Percentiles rank a stretch among this genome's conserved stretches.
Conservation (phyloP, 2,113 vertebrate species). For the Phalacrocorax brasilianus region DNA sequence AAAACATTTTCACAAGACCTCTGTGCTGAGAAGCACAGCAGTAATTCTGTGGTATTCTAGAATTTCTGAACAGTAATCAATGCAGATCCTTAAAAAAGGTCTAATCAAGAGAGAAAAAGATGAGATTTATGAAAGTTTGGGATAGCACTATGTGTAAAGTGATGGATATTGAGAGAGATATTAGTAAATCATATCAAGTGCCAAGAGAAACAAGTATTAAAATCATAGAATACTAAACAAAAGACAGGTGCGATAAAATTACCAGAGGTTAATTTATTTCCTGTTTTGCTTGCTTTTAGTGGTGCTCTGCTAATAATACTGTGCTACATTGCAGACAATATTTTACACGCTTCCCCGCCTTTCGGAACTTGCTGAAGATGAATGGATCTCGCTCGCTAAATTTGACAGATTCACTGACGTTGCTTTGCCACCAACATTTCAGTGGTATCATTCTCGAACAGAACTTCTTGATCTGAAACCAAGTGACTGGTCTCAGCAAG, state of each 20-base stretch:
- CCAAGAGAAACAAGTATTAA: not conserved
- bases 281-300: not conserved
- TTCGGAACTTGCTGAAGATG: conserved; percentile 88
- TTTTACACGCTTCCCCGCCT: conserved; percentile 88
- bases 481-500: conserved; percentile 91
- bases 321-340: conserved; percentile 80
- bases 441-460: conserved; percentile 65
- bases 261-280: not conserved
- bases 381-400: conserved; percentile 87
- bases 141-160: not conserved
- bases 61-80: not conserved
- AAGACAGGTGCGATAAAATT: not conserved
- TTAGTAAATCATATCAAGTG: not conserved
- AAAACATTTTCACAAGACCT: not conserved
- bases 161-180: not conserved
- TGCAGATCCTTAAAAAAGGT: not conserved
- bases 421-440: conserved; percentile 58
- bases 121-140: not conserved
- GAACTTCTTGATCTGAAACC: conserved; percentile 76
- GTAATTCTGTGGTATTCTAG: not conserved
- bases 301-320: not conserved
- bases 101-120: not conserved
- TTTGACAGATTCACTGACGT: conserved; percentile 80
- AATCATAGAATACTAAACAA: not conserved
- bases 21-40: not conserved